phyloP scores from a whole-genome alignment of 1,140 invertebrate species.

The Macrocentrus cingulum region DNA sequence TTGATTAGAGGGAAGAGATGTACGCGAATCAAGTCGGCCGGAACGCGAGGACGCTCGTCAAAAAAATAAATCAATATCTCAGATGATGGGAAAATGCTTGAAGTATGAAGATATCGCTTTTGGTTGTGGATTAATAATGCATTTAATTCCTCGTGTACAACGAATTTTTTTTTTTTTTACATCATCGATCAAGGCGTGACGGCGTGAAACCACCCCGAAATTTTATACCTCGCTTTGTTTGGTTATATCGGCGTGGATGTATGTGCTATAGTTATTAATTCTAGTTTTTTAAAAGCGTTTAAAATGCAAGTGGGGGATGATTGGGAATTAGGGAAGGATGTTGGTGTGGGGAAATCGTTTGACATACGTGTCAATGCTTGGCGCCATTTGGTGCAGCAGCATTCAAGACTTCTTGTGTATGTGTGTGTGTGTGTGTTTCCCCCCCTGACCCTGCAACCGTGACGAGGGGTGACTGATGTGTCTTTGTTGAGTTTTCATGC shows the following conservation, averaged over 20 bases:
- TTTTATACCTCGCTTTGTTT: neutral
- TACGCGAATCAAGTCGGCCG: neutral
- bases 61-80: too few species aligned
- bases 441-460: conserved; percentile 6
- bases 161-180: conserved; percentile 1
- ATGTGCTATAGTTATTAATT: conserved; percentile 11
- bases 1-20: conserved; percentile 10
- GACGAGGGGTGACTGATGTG: conserved; percentile 28
- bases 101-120: too few species aligned
- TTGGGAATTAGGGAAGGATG: neutral
- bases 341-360: conserved; percentile 25
- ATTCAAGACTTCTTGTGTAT: conserved; percentile 8
- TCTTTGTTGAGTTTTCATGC: conserved; percentile 30
- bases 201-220: neutral
- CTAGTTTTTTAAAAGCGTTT: conserved; percentile 15
- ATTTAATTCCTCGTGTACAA: conserved; percentile 6
- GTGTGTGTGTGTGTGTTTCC: conserved; percentile 8
- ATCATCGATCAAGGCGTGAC: conserved; percentile 10
- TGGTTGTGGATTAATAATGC: too few species aligned
- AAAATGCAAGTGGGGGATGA: conserved; percentile 19
- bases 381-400: conserved; percentile 30
- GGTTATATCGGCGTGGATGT: neutral
- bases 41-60: neutral
- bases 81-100: too few species aligned
- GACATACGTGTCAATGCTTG: conserved; percentile 31